Evolutionary conservation across 2,113 vertebrate genomes (phyloP), one percentile per base, ranked within the genome.

Genomic region (Psittacara wagleri): DNA sequence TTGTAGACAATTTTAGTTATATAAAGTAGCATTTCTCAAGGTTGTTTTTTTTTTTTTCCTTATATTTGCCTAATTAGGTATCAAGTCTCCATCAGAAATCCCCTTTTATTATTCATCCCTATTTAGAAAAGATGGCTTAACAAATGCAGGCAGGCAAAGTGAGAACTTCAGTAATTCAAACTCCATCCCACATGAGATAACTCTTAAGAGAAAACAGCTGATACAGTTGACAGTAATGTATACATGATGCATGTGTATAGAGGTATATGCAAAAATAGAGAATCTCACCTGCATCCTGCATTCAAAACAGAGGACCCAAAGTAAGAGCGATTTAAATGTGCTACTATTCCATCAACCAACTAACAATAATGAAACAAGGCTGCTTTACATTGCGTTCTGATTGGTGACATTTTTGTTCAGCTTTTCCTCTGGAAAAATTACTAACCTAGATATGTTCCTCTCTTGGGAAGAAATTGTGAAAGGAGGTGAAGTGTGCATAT

Each of bases 241-340:
- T 12, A 27, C 4, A 1, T 11, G 6, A 27, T 22, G 31, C 4
- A 28, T 3, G 7, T 3, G 2, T 54, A 46, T 10, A 66, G 19
- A 31, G 2, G 27, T 1, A 44, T 0, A 37, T 0, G 1, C 17
- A 84, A 33, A 25, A 48, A 39, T 3, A 52, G 19, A 22, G 27
- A 77, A 35, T 6, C 35, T 48, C 10, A 29, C 4, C 27, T 48
- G 27, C 33, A 81, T 12, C 12, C 35, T 62, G 23, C 31, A 37
- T 33, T n/a, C 27, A 29, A 19, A n/a, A 27, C 7, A 37, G 11
- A 55, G 33, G 18, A 57, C 22, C 9, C 28, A n/a, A 85, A 75
- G 22, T 5, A 63, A 27, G 33, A 25, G 6, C 29, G 52, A 48
- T 35, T 86, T 15, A 22, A 44, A 49, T 0, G 2, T n/a, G 29